Evolutionary conservation across 2,888 invertebrate genomes (phyloP).

Genomic region (Plemyria rubiginata): DNA sequence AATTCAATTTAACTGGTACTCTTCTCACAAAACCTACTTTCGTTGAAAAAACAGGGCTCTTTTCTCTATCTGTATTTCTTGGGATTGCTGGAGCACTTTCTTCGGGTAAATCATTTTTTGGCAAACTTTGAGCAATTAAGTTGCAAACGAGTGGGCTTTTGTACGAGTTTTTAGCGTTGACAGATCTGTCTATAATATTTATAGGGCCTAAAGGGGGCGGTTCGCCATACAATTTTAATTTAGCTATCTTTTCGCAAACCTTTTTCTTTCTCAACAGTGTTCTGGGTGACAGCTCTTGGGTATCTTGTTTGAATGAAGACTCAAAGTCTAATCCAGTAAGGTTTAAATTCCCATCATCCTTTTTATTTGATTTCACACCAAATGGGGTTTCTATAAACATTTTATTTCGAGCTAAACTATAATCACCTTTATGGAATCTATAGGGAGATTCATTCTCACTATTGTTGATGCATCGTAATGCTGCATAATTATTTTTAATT

Average conservation of each 20-base stretch:
- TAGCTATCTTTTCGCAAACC: conserved; percentile 75
- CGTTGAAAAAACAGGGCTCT: conserved; percentile 58
- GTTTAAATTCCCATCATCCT: conserved; percentile 59
- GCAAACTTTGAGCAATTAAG: conserved; percentile 27
- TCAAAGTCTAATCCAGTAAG: conserved; percentile 77
- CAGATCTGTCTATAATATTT: conserved; percentile 67
- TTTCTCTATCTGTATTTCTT: conserved; percentile 10
- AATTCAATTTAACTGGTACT: conserved; percentile 58
- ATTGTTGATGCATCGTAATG: conserved; percentile 38
- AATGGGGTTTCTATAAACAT: conserved; percentile 66
- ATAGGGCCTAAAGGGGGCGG: conserved; percentile 84
- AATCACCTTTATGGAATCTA: conserved; percentile 58
- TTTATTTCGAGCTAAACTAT: conserved; percentile 62
- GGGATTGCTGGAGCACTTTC: conserved; percentile 34
- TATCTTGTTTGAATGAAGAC: conserved; percentile 68
- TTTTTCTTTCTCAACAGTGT: conserved; percentile 59
- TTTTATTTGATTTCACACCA: conserved; percentile 39
- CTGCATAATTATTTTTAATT: conserved; percentile 62
- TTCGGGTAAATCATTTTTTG: conserved; percentile 36
- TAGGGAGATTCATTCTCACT: conserved; percentile 70
- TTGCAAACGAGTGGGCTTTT: conserved; percentile 65
- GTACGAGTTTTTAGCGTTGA: conserved; percentile 65
- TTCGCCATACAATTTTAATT: conserved; percentile 81
- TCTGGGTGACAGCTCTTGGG: conserved; percentile 61
- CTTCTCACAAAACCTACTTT: conserved; percentile 58